Base-by-base conservation (phyloP, 2,113 vertebrate species). In the Bufo bufo region DNA sequence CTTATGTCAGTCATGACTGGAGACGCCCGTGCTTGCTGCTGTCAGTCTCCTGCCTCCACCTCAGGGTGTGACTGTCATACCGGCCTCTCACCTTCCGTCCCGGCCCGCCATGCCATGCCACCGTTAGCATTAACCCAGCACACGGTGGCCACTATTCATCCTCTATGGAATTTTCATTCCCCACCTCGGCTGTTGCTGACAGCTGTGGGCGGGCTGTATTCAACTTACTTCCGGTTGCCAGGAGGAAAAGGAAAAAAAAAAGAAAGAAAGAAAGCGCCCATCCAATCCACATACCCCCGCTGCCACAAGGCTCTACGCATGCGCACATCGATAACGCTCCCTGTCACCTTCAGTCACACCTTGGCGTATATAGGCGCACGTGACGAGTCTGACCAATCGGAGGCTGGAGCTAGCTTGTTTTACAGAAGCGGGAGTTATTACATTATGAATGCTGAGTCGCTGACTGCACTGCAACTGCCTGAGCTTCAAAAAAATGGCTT, bases 271-370 rank as follows among this genome's bases (percentile, higher is more conserved):
- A 72, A 5, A 19, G 13, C 19, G 19, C 6, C 14, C 43, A 47
- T 13, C 85, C 85, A 86, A 86, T 86, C 85, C 9, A 33, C 84
- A 9, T 19, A 4, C 20, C 59, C 9, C 59, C 9, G 13, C n/a
- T 19, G 47, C 16, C 45, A 56, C 33, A 11, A 11, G 0, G 85
- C 17, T 17, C 0, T 0, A 10, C 85, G 74, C 85, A 78, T 86
- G 85, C 85, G 85, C 16, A 43, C 0, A n/a, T 0, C 6, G 1
- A 3, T 3, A n/a, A 14, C 5, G 16, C 23, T 47, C 56, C 20
- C 13, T 86, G 85, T 86, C 85, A 86, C 85, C 85, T 86, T 86
- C 85, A 86, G 61, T 49, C 71, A 16, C 85, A 74, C 78, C 85
- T 74, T 77, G 56, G 19, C 16, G 14, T 49, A 5, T 2, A 4